Conservation (phyloP, 2,113 vertebrate genomes). For the Merops nubicus region DNA sequence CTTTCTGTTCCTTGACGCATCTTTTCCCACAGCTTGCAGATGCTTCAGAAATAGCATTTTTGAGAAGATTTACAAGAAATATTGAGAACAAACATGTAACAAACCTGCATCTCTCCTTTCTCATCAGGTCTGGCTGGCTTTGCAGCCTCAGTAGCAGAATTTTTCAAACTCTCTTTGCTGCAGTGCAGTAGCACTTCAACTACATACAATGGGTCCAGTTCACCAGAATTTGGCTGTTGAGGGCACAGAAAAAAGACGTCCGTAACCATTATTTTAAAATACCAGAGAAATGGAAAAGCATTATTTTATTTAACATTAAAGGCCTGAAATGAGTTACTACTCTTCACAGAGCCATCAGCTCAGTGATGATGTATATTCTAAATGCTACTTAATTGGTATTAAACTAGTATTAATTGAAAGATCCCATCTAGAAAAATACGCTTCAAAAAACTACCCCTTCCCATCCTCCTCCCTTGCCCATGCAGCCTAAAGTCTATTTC, state of each 20-base stretch:
- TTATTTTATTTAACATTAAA: neutral
- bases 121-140: conserved; percentile 87
- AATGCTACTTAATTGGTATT: no score
- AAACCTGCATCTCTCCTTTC: conserved; percentile 97
- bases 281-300: neutral
- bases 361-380: neutral
- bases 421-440: neutral
- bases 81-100: neutral
- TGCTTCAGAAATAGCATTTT: neutral
- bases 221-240: conserved; percentile 81
- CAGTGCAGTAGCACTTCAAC: conserved; percentile 94
- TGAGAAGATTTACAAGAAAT: neutral
- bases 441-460: neutral
- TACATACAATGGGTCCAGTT: conserved; percentile 90
- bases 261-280: neutral
- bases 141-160: conserved; percentile 89
- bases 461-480: neutral
- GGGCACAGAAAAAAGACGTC: neutral
- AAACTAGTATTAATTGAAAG: neutral
- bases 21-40: neutral
- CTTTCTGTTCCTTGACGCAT: neutral
- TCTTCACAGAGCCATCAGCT: neutral
- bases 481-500: neutral
- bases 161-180: conserved; percentile 93
- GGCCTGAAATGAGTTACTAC: neutral